Evolutionary conservation across 2,888 invertebrate species (phyloP), one percentile per base, ranked within the genome.

Genomic region (Metallyticus violacea): DNA sequence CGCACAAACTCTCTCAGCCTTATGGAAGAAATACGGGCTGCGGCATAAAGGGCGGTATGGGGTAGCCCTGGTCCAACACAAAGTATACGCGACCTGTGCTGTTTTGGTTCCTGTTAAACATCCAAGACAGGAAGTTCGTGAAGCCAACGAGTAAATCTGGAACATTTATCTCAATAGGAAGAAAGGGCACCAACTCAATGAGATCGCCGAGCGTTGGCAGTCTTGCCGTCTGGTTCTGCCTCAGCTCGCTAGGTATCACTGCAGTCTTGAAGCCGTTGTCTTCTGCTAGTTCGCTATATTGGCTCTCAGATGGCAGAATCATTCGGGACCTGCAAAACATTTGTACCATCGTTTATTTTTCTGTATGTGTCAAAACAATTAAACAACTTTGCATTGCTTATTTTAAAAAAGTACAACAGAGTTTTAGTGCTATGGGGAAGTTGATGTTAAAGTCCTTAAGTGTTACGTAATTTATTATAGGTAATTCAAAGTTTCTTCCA

Each of bases 81-180:
- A 83, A 26, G 28, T 83, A 83, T 2, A 83, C 77, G 9, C 83
- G 26, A 4, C 77, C 77, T 3, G 28, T 83, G 22, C 77, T 77
- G 25, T 77, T 2, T 7, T 78, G 79, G 7, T 79, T 26, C 26
- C 79, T 26, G 76, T 77, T 79, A 0, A 76, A 22, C 25, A 85
- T 81, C 5, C 87, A 87, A 25, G 87, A 85, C 77, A 89, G 62
- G 79, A 88, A 85, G 22, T 87, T 86, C 26, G 88, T 76, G 27
- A 90, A 89, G 9, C 89, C 89, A 22, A 91, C 90, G 85, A 95
- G 91, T 0, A 93, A 91, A 89, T 95, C 94, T 2, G 95, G 95
- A 0, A 95, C 93, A 89, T 95, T 95, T 1, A 95, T 91, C 91
- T 95, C 94, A 85, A 95, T 91, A 0, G 95, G 95, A 26, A 95